Evolutionary conservation across 2,113 vertebrate genomes (phyloP), one percentile per base, ranked within the genome.

Genomic region (Upupa epops): DNA sequence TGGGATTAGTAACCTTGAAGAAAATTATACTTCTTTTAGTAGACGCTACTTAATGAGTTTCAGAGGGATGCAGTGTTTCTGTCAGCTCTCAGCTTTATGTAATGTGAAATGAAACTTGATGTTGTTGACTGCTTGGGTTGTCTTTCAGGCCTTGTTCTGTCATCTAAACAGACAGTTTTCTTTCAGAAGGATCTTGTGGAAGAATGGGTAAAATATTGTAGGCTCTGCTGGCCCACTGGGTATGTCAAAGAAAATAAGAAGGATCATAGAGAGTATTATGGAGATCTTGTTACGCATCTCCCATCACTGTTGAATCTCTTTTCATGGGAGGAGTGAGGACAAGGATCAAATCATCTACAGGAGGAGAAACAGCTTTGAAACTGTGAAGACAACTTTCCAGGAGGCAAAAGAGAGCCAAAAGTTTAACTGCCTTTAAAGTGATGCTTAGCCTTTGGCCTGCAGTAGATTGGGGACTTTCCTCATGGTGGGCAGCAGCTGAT

Each of bases 291-390:
- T 36, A 18, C 29, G 72, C 59, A 64, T 52, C 31, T 61, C 3
- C 37, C 15, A 3, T 12, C 8, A 22, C 5, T 71, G 13, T 48
- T 74, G 51, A 42, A 19, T 68, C 37, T 29, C 8, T 59, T 3
- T 6, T 24, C 34, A 28, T 75, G 28, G 49, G 63, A 79, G 49
- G 24, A 54, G 11, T 13, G 31, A 48, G 49, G 68, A 28, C 29
- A 66, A n/a, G 22, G 29, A 72, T 71, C 14, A 28, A 25, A 49
- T 48, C 0, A 49, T 54, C 64, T 42, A 0, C 42, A 0, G 1
- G 28, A 20, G 24, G 22, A 14, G 21, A 46, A 63, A 52, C 17
- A 42, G 6, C 22, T 61, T 70, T 73, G 60, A 73, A 70, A 32
- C 14, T 26, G 28, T 24, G 52, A 81, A 32, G 21, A 68, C 13